These are phyloP conservation scores for Smittia aterrima DNA, from an alignment of 2,888 invertebrate genomes.

Conservation along the genomic window DNA sequence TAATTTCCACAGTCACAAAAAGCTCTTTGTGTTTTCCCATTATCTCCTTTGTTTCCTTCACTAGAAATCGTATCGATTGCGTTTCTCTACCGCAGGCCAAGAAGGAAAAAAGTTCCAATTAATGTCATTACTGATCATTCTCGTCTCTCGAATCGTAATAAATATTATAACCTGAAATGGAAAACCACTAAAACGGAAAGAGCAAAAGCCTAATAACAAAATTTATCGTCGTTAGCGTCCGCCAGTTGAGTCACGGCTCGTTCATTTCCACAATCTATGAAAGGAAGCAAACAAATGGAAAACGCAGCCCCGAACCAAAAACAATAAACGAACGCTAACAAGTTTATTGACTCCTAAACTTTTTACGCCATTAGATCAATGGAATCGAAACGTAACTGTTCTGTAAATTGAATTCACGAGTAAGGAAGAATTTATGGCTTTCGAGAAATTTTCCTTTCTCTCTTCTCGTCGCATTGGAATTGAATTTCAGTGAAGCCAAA, in stretches of 20 bases:
- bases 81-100: not conserved
- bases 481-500: not conserved
- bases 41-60: not conserved
- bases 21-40: not conserved
- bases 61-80: not conserved
- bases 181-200: conserved; percentile 9
- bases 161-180: conserved; percentile 15
- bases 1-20: not conserved
- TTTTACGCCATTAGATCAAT: not conserved
- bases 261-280: not conserved
- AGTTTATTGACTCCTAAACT: not conserved
- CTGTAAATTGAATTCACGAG: not conserved
- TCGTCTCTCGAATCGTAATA: not conserved
- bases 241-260: conserved; percentile 6
- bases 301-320: not conserved
- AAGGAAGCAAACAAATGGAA: not conserved
- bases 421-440: not conserved
- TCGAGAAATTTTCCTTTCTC: not conserved
- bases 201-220: not conserved
- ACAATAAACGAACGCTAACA: not conserved
- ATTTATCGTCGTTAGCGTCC: not conserved
- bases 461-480: not conserved
- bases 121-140: not conserved
- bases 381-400: not conserved
- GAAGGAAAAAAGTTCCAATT: conserved; percentile 8